These are phyloP conservation scores for Phalacrocorax carbo DNA, from an alignment of 2,113 vertebrate genomes.

Conservation along the genomic window DNA sequence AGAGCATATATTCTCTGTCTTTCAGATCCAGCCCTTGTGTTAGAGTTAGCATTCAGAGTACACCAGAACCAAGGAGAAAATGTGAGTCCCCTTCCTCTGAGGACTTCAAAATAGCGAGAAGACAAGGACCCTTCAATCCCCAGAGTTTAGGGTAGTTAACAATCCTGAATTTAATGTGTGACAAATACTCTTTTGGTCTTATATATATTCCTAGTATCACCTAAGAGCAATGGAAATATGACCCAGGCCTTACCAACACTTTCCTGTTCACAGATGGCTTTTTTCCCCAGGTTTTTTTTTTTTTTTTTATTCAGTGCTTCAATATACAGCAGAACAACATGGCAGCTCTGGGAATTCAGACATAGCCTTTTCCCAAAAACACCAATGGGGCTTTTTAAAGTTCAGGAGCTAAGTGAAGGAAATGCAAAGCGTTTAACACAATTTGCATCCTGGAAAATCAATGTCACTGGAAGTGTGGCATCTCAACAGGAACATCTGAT, in stretches of 20 bases:
- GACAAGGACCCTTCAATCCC: neutral
- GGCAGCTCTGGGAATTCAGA: neutral
- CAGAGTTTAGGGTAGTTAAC: neutral
- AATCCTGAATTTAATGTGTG: neutral
- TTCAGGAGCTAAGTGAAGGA: neutral
- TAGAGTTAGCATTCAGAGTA: neutral
- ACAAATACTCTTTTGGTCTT: neutral
- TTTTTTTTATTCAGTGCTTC: neutral
- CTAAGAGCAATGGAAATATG: neutral
- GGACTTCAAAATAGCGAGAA: neutral
- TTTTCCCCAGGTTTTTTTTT: neutral
- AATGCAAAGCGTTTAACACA: neutral
- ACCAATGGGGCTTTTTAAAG: neutral
- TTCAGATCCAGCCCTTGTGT: conserved; percentile 3
- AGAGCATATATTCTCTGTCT: conserved; percentile 32
- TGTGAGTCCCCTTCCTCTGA: neutral
- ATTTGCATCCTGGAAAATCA: neutral
- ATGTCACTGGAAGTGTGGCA: neutral
- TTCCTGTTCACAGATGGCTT: neutral
- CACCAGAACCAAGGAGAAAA: neutral
- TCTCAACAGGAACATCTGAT: neutral
- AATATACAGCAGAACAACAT: neutral
- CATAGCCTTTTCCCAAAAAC: neutral
- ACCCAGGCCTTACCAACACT: neutral
- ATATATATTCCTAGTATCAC: neutral